phyloP scores from a whole-genome alignment of 2,888 invertebrate species.

The Harmothoe impar region DNA sequence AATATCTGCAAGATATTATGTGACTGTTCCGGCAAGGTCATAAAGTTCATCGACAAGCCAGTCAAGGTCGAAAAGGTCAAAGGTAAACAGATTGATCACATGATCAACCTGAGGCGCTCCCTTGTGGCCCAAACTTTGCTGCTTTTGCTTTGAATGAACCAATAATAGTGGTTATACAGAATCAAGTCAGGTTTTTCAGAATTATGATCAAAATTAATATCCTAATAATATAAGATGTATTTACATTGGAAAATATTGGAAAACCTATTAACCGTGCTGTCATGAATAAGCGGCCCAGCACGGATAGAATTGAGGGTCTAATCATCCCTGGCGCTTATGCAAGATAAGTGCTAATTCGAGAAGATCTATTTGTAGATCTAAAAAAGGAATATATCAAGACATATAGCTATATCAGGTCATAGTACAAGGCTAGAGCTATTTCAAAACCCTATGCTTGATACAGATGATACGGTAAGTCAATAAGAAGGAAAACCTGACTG shows the following conservation, averaged over 20 bases:
- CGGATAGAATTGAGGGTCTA: too few relatives aligned
- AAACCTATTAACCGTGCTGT: too few relatives aligned
- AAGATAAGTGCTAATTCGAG: too few relatives aligned
- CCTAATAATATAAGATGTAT: not conserved
- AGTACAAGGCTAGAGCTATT: too few relatives aligned
- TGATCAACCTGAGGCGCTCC: constrained; percentile 55
- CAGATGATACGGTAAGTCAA: too few relatives aligned
- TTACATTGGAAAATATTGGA: not conserved
- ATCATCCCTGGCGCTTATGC: too few relatives aligned
- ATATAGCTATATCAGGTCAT: too few relatives aligned
- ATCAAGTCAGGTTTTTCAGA: not conserved
- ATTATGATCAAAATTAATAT: not conserved
- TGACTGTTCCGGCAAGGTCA: not conserved
- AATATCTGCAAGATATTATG: not conserved
- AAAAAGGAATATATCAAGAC: too few relatives aligned
- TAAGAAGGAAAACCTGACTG: not conserved
- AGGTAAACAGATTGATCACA: constrained; percentile 61
- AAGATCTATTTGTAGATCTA: too few relatives aligned
- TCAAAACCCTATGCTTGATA: too few relatives aligned
- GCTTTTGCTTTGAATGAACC: constrained; percentile 46
- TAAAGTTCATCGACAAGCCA: not conserved
- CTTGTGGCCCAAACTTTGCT: constrained; percentile 60
- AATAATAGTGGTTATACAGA: not conserved
- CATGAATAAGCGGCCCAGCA: too few relatives aligned
- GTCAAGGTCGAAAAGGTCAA: constrained; percentile 54